A percentile compares a stretch with the other conserved stretches of the same genome.
Evolutionary conservation across 2,113 vertebrate species (phyloP).

Genomic region (Prietella phreatophila): DNA sequence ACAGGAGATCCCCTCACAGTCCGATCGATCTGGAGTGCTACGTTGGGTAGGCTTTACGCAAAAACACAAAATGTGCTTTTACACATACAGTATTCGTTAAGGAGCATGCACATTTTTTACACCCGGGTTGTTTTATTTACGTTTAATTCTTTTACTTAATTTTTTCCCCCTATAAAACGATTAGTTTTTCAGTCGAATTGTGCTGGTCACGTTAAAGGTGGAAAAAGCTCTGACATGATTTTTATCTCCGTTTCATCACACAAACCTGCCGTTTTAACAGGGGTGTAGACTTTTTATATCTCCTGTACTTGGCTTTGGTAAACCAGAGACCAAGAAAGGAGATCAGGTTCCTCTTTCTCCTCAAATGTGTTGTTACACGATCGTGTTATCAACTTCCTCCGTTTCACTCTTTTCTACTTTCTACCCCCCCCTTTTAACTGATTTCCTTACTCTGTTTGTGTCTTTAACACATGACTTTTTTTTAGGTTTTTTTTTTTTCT

Average conservation of each 20-base stretch:
- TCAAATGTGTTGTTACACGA: constrained; percentile 38
- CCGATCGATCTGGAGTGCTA: too few relatives aligned
- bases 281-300: not conserved
- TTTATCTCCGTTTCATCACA: not conserved
- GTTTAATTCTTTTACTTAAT: too few relatives aligned
- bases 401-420: not conserved
- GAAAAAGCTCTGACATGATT: not conserved
- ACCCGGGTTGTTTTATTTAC: too few relatives aligned
- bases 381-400: not conserved
- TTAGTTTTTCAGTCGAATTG: not conserved
- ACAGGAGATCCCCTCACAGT: too few relatives aligned
- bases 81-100: too few relatives aligned
- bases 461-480: too few relatives aligned
- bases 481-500: too few relatives aligned
- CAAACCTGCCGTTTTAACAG: not conserved
- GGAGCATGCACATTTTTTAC: too few relatives aligned
- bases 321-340: not conserved
- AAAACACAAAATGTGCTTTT: too few relatives aligned
- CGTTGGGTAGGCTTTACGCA: too few relatives aligned
- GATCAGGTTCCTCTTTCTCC: not conserved
- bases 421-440: too few relatives aligned
- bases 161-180: too few relatives aligned
- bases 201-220: not conserved
- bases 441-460: not conserved
- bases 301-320: not conserved